Percentiles rank a stretch among this genome's conserved stretches.
Evolutionary conservation across 2,797 vertebrate species (phyloP).

Genomic region (Cebuella pygmaea): DNA sequence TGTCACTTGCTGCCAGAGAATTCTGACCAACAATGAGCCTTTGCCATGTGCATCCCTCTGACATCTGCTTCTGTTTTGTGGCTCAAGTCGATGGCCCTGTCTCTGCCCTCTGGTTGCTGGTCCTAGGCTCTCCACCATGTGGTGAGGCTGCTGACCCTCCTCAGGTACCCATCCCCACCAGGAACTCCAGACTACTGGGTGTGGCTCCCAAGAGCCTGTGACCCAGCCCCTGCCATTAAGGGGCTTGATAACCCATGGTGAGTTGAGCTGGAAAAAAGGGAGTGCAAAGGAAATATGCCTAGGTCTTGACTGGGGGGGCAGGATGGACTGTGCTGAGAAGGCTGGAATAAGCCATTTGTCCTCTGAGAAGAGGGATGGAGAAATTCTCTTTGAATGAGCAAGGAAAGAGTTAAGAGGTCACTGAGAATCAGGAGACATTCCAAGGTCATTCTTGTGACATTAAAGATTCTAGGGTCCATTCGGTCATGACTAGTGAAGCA

Average conservation of each 20-base stretch:
- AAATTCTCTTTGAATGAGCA: neutral
- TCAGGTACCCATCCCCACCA: neutral
- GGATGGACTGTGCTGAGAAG: no score
- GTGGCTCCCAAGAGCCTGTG: neutral
- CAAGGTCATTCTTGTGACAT: neutral
- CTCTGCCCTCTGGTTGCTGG: neutral
- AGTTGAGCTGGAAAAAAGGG: neutral
- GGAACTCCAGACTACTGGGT: neutral
- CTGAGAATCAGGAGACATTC: neutral
- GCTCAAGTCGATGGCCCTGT: neutral
- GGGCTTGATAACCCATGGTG: neutral
- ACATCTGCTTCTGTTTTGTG: neutral
- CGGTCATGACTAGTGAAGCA: neutral
- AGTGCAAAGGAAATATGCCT: fast-evolving
- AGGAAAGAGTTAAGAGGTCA: neutral
- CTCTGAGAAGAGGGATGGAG: neutral
- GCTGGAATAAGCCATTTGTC: neutral
- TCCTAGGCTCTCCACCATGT: neutral
- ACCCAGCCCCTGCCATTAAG: neutral
- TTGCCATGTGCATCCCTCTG: neutral
- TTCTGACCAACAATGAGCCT: neutral
- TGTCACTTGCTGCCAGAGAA: neutral
- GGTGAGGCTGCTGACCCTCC: neutral
- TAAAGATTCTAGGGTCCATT: neutral
- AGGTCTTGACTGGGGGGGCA: neutral